Percentiles rank a stretch among this genome's conserved stretches.
phyloP scores from a whole-genome alignment of 2,797 vertebrate species.

The Peromyscus attwateri region DNA sequence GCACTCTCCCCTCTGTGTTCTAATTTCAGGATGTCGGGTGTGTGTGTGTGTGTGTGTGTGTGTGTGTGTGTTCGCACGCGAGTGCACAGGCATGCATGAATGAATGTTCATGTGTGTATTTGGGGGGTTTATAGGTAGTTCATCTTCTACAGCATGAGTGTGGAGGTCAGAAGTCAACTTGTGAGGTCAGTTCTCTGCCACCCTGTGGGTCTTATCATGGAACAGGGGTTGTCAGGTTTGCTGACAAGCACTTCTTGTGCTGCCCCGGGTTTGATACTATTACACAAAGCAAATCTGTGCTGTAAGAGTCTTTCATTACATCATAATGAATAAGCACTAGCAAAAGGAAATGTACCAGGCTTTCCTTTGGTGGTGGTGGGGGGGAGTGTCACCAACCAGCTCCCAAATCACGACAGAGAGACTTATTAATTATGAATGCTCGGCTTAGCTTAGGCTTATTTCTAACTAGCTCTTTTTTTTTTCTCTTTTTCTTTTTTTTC shows the following conservation, averaged over 20 bases:
- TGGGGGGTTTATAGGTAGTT: not conserved
- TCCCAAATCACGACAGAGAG: not conserved
- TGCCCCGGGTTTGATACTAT: not conserved
- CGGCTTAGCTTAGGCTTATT: not conserved
- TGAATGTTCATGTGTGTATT: not conserved
- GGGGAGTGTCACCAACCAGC: not conserved
- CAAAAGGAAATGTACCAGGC: not conserved
- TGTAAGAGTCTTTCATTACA: constrained; percentile 29
- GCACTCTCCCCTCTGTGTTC: not conserved
- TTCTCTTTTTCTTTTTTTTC: too few relatives aligned
- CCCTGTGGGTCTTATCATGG: not conserved
- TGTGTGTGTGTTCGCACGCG: not conserved
- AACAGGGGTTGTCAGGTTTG: not conserved
- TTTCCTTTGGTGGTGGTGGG: not conserved
- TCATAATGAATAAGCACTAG: not conserved
- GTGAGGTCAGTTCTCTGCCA: not conserved
- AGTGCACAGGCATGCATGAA: too few relatives aligned
- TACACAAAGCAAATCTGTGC: not conserved
- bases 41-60: not conserved
- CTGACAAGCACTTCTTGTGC: not conserved
- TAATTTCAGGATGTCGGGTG: not conserved
- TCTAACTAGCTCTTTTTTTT: not conserved
- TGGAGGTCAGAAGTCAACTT: not conserved
- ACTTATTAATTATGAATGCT: not conserved
- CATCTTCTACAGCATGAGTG: not conserved